Evolutionary conservation across 2,113 vertebrate genomes (phyloP).

Genomic region (Cyprichromis sp.): DNA sequence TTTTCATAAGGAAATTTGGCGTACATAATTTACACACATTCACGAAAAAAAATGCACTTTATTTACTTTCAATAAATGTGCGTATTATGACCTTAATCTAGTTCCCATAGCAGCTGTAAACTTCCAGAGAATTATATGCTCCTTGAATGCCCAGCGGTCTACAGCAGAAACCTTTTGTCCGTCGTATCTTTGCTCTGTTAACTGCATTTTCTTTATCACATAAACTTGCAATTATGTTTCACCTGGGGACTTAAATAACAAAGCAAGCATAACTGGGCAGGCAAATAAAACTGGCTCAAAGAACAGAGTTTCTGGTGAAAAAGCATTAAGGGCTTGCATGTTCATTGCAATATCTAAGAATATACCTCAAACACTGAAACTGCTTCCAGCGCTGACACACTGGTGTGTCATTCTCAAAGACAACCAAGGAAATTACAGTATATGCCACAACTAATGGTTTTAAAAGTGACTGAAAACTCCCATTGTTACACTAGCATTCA

Average conservation of each 20-base stretch:
- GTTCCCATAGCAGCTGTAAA: background rate
- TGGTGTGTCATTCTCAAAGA: background rate
- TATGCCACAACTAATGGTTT: background rate
- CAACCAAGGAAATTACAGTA: background rate
- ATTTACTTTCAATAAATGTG: background rate
- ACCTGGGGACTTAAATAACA: background rate
- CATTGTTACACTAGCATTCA: background rate
- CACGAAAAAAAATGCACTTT: background rate
- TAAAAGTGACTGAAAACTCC: constrained; percentile 2
- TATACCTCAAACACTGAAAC: background rate
- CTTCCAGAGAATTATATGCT: background rate
- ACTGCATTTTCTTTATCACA: background rate
- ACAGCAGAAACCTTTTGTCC: background rate
- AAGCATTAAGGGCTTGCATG: background rate
- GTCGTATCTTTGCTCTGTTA: background rate
- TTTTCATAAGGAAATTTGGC: background rate
- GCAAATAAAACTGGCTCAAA: background rate
- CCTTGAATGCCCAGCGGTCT: background rate
- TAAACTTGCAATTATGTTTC: background rate
- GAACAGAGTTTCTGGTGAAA: background rate
- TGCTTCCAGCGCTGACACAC: background rate
- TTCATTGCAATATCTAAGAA: background rate
- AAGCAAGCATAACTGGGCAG: background rate
- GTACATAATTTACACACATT: fast-evolving
- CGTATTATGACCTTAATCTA: background rate